Evolutionary conservation across 2,888 invertebrate genomes (phyloP).

Genomic region (Blera fallax): DNA sequence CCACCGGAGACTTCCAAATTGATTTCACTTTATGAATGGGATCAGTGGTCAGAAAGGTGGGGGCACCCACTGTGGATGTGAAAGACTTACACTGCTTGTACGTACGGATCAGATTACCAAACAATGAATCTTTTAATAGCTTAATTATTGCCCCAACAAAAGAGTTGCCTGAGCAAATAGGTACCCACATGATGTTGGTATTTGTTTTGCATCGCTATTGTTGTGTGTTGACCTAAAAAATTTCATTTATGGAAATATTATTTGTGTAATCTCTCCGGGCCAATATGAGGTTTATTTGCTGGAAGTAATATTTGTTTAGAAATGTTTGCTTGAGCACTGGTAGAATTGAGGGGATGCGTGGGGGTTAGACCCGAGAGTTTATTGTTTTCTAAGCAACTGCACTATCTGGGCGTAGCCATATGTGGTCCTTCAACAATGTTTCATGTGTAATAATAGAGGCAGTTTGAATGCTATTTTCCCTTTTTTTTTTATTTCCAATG

Average conservation of each 20-base stretch:
- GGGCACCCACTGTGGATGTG: not conserved
- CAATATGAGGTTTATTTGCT: not conserved
- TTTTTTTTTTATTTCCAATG: too few relatives aligned
- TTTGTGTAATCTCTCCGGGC: conserved; percentile 14
- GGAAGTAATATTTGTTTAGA: not conserved
- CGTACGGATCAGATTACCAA: not conserved
- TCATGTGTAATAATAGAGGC: too few relatives aligned
- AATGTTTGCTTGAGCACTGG: not conserved
- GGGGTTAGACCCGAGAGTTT: not conserved
- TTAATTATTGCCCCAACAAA: conserved; percentile 59
- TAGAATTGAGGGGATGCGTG: not conserved
- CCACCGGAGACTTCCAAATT: conserved; percentile 33
- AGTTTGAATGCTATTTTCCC: too few relatives aligned
- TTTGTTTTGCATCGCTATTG: conserved; percentile 7
- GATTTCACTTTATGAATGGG: conserved; percentile 18
- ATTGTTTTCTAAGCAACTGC: too few relatives aligned
- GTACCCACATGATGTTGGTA: not conserved
- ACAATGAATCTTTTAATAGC: conserved; percentile 63
- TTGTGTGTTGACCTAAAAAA: conserved; percentile 31
- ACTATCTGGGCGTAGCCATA: too few relatives aligned
- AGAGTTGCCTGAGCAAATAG: conserved; percentile 43
- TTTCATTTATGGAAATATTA: conserved; percentile 4
- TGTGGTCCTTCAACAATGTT: too few relatives aligned
- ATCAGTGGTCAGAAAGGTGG: not conserved
- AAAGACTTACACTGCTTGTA: not conserved